phyloP scores from a whole-genome alignment of 1,140 invertebrate species.

The Armadillidium nasatum region DNA sequence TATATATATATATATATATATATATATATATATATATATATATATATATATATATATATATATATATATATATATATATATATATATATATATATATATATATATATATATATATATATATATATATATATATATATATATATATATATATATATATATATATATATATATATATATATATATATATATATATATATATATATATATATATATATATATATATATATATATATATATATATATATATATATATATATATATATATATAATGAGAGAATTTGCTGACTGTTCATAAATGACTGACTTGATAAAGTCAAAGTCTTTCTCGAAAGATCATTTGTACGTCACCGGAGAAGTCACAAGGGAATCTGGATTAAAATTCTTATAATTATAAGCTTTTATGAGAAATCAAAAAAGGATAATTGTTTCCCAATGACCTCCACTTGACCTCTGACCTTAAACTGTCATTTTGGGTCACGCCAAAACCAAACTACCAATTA shows the following conservation, averaged over 20 bases:
- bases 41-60: too few relatives aligned
- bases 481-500: neutral
- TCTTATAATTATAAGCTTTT: constrained; percentile 8
- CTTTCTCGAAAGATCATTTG: neutral
- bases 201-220: too few relatives aligned
- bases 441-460: neutral
- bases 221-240: too few relatives aligned
- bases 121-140: constrained; percentile 9
- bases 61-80: neutral
- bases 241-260: too few relatives aligned
- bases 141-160: constrained; percentile 8
- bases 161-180: neutral
- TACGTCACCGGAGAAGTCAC: neutral
- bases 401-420: neutral
- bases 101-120: constrained; percentile 15
- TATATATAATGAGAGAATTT: too few relatives aligned
- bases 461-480: neutral
- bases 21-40: too few relatives aligned
- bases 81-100: constrained; percentile 15
- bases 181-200: too few relatives aligned
- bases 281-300: too few relatives aligned
- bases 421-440: neutral
- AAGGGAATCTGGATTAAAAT: neutral
- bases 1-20: too few relatives aligned
- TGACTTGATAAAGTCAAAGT: too few relatives aligned